Conservation (phyloP, 2,888 invertebrate genomes). For the Chrysodeixis includens region DNA sequence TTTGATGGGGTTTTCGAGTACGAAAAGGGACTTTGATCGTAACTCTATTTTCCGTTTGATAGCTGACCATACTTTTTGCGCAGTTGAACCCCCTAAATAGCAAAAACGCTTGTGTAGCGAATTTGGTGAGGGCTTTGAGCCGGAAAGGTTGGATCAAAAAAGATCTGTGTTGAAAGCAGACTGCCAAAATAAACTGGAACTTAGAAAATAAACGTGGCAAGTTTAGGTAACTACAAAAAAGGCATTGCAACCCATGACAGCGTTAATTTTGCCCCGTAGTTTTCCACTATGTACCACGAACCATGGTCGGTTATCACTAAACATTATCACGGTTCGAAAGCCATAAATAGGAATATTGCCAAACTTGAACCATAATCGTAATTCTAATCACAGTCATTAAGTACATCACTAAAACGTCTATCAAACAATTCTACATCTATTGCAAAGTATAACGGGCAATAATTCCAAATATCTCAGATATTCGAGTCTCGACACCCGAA, state of each 20-base stretch:
- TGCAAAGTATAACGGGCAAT: background rate
- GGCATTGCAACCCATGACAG: background rate
- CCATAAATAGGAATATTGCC: conserved; percentile 11
- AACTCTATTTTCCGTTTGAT: background rate
- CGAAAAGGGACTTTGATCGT: background rate
- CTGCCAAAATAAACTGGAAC: background rate
- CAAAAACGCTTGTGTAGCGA: background rate
- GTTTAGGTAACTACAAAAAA: background rate
- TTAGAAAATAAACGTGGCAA: background rate
- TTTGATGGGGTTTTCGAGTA: conserved; percentile 11
- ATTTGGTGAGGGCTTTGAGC: background rate
- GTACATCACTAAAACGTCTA: conserved; percentile 7
- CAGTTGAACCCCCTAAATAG: conserved; percentile 1
- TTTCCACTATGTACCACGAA: background rate
- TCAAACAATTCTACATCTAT: conserved; percentile 5
- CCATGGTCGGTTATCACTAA: conserved; percentile 2
- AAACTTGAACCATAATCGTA: conserved; percentile 13
- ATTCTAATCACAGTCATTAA: conserved; percentile 6
- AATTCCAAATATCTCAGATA: conserved; percentile 8
- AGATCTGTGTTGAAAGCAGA: background rate
- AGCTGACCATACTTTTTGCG: conserved; percentile 1
- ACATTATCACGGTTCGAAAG: conserved; percentile 3
- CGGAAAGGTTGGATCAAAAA: background rate
- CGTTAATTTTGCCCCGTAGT: background rate
- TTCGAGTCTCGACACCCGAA: conserved; percentile 11